A percentile compares a stretch with the other conserved stretches of the same genome.
phyloP scores from a whole-genome alignment of 1,140 invertebrate species.

The Cydia strobilella region DNA sequence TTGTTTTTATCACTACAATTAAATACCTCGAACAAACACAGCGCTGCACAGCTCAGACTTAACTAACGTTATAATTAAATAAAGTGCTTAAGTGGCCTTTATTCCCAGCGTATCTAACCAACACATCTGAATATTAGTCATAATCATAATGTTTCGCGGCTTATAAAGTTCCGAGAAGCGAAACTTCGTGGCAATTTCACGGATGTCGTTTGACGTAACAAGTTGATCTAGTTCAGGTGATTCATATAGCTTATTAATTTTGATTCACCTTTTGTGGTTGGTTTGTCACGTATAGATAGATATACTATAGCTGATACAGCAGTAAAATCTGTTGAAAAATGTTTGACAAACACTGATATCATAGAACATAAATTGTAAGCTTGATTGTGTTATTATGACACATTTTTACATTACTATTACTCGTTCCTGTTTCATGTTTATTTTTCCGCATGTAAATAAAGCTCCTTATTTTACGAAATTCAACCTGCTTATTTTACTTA shows the following conservation, averaged over 20 bases:
- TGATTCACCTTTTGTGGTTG: not conserved
- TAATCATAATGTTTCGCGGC: conserved; percentile 9
- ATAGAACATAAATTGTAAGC: too few species aligned
- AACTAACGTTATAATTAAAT: conserved; percentile 29
- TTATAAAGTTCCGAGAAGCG: conserved; percentile 12
- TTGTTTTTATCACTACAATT: too few species aligned
- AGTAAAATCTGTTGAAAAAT: not conserved
- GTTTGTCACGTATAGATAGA: conserved; percentile 2
- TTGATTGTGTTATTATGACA: too few species aligned
- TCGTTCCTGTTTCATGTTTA: too few species aligned
- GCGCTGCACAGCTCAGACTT: not conserved
- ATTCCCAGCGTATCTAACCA: conserved; percentile 16
- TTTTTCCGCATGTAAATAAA: too few species aligned
- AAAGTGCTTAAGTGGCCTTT: conserved; percentile 18
- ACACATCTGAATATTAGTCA: conserved; percentile 31
- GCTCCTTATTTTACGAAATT: not conserved
- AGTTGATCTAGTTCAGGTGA: conserved; percentile 20
- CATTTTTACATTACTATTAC: too few species aligned
- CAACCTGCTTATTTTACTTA: not conserved
- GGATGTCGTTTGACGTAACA: conserved; percentile 25
- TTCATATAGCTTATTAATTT: conserved; percentile 11
- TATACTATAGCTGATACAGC: not conserved
- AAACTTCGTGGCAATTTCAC: conserved; percentile 18
- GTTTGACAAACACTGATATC: not conserved
- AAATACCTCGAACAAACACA: not conserved